phyloP scores from a whole-genome alignment of 2,113 vertebrate genomes.

The Callionymus lyra region DNA sequence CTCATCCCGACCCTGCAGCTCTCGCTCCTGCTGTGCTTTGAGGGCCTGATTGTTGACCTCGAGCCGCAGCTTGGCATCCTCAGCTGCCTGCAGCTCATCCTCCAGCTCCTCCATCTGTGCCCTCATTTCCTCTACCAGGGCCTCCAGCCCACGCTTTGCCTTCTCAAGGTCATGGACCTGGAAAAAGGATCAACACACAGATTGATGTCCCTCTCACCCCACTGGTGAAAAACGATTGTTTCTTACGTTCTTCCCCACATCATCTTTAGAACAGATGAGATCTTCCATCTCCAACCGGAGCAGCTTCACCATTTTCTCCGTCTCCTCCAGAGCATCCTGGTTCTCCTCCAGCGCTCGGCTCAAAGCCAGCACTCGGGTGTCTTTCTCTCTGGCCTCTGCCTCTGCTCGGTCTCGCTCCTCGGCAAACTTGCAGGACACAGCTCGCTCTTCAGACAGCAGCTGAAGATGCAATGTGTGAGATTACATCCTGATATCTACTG shows the following conservation, averaged over 20 bases:
- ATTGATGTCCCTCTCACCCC: too few species aligned
- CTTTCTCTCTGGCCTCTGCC: conserved; percentile 84
- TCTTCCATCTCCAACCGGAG: conserved; percentile 88
- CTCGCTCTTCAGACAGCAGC: conserved; percentile 89
- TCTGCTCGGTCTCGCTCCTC: conserved; percentile 88
- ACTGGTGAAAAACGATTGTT: background rate
- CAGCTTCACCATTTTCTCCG: conserved; percentile 76
- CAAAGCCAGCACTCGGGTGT: conserved; percentile 80
- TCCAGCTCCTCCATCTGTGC: conserved; percentile 89
- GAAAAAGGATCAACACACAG: background rate
- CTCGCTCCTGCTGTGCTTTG: conserved; percentile 81
- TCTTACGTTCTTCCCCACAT: conserved; percentile 88
- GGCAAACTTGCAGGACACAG: conserved; percentile 76
- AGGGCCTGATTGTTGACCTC: conserved; percentile 90
- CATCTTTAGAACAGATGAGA: conserved; percentile 92
- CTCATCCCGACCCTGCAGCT: conserved; percentile 81
- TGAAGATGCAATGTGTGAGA: conserved; percentile 26
- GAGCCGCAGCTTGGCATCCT: conserved; percentile 86
- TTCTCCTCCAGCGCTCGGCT: conserved; percentile 80
- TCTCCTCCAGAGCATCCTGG: conserved; percentile 76
- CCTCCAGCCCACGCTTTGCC: conserved; percentile 81
- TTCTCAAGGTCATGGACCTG: conserved; percentile 94
- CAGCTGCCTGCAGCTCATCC: conserved; percentile 86
- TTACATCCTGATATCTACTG: background rate
- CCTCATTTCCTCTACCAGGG: conserved; percentile 86